These are phyloP conservation scores for Drosophila trapezifrons DNA, from an alignment of 1,140 invertebrate genomes.

Conservation along the genomic window DNA sequence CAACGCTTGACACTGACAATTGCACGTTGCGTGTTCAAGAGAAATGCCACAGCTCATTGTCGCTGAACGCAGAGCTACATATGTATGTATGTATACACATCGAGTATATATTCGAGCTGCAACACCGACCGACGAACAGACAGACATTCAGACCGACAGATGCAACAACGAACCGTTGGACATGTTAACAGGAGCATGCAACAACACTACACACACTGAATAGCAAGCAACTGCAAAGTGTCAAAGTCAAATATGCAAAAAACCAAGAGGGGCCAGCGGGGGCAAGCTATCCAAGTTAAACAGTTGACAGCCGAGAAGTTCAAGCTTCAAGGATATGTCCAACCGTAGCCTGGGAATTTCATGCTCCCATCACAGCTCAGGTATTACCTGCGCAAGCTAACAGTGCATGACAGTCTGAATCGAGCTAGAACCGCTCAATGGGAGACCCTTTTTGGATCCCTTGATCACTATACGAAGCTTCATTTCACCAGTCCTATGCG, in stretches of 20 bases:
- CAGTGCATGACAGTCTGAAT: slow-evolving; percentile 27
- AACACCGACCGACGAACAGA: slow-evolving; percentile 14
- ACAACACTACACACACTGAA: slow-evolving; percentile 30
- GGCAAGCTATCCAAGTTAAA: slow-evolving; percentile 62
- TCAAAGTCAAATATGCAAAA: slow-evolving; percentile 76
- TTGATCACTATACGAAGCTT: background rate
- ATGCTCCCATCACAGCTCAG: slow-evolving; percentile 17
- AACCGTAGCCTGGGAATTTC: slow-evolving; percentile 60
- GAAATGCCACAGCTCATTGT: slow-evolving; percentile 69
- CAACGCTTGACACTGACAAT: slow-evolving; percentile 70
- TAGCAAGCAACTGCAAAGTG: slow-evolving; percentile 70
- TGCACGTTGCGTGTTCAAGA: slow-evolving; percentile 77
- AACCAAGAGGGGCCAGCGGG: slow-evolving; percentile 17
- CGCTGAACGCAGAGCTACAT: slow-evolving; percentile 41
- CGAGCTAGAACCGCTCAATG: slow-evolving; percentile 11
- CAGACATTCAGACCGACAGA: slow-evolving; percentile 38
- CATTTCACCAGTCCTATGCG: background rate
- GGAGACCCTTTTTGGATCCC: slow-evolving; percentile 2
- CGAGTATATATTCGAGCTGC: slow-evolving; percentile 14
- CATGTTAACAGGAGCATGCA: slow-evolving; percentile 61
- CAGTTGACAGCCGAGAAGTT: slow-evolving; percentile 80
- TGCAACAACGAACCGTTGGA: slow-evolving; percentile 40
- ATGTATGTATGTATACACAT: background rate
- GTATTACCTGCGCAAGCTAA: slow-evolving; percentile 27
- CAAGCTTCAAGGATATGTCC: slow-evolving; percentile 76